Percentiles rank a stretch among this genome's conserved stretches.
Conservation (phyloP, 2,113 vertebrate genomes). For the Ahaetulla prasina region DNA sequence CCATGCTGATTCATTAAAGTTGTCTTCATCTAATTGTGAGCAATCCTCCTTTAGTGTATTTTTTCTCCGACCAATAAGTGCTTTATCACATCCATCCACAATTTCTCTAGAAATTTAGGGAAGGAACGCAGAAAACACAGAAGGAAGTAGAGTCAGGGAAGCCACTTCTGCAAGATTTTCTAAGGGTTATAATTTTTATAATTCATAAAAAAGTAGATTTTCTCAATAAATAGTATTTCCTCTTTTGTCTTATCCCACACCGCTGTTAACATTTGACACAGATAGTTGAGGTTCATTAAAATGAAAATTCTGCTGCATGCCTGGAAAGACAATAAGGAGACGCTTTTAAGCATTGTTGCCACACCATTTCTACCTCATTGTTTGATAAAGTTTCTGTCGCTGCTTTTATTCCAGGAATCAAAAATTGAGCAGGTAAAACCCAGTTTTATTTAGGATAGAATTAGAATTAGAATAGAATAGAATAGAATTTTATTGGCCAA, state of each 20-base stretch:
- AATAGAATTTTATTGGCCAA: too few species aligned
- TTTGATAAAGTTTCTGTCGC: neutral
- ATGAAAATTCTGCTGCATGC: neutral
- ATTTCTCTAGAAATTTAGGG: neutral
- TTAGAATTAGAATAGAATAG: too few species aligned
- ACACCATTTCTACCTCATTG: neutral
- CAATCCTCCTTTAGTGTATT: neutral
- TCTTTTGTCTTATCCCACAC: neutral
- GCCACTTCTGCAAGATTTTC: neutral
- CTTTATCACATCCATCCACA: neutral
- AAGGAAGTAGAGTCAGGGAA: neutral
- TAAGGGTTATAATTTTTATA: neutral
- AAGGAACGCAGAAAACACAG: neutral
- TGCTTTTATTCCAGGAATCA: neutral
- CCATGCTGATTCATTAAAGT: neutral
- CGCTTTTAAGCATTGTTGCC: neutral
- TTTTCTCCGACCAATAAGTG: neutral
- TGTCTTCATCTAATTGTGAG: neutral
- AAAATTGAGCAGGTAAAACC: neutral
- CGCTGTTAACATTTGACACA: too few species aligned
- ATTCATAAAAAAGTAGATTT: neutral
- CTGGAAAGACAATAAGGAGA: neutral
- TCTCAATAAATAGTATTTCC: neutral
- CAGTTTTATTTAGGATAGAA: neutral
- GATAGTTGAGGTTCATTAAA: neutral